phyloP scores from a whole-genome alignment of 2,888 invertebrate species.

The Drosophila atripex region DNA sequence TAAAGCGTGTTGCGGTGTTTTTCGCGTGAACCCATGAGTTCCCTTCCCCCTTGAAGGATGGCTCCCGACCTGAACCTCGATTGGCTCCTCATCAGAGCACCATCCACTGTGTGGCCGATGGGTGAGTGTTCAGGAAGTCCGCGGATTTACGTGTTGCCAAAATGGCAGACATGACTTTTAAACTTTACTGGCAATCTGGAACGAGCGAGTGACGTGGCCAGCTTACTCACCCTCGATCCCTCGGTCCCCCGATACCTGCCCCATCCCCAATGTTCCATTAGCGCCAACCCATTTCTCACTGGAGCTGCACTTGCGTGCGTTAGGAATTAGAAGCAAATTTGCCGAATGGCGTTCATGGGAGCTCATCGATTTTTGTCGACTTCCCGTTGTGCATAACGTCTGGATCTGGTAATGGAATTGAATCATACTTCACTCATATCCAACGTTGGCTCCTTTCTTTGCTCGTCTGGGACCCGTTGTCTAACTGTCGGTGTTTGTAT shows the following conservation, averaged over 20 bases:
- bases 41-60: background rate
- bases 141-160: constrained; percentile 44
- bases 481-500: constrained; percentile 34
- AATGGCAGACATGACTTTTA: constrained; percentile 51
- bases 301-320: constrained; percentile 63
- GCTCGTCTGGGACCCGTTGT: constrained; percentile 32
- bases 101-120: constrained; percentile 21
- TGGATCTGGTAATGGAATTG: constrained; percentile 38
- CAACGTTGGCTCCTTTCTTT: constrained; percentile 21
- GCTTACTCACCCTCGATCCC: constrained; percentile 8
- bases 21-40: constrained; percentile 6
- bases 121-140: constrained; percentile 34
- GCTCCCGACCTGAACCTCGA: constrained; percentile 12
- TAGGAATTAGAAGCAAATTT: constrained; percentile 54
- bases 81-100: constrained; percentile 25
- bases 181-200: constrained; percentile 50
- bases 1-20: constrained; percentile 39
- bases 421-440: constrained; percentile 35
- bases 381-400: constrained; percentile 27
- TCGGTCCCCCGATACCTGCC: constrained; percentile 13
- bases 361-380: constrained; percentile 58
- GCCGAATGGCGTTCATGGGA: constrained; percentile 19
- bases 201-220: constrained; percentile 16
- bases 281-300: constrained; percentile 20
- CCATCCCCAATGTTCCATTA: constrained; percentile 27